Evolutionary conservation across 2,797 vertebrate genomes (phyloP), one percentile per base, ranked within the genome.

Genomic region (Cottoperca gobio): DNA sequence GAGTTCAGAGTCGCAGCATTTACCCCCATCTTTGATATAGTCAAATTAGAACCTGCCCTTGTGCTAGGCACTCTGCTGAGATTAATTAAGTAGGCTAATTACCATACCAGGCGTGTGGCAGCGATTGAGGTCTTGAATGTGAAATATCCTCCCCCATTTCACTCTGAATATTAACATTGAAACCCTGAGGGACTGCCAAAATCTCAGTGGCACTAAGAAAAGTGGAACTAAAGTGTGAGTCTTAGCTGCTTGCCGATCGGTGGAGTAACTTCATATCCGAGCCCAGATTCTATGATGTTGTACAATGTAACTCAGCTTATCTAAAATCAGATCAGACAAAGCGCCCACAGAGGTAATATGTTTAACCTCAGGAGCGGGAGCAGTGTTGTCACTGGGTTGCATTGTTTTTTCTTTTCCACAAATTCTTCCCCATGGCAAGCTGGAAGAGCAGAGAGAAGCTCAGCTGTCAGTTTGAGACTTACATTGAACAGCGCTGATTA

Each of bases 81-180:
- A 94, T 94, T 93, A 94, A 93, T 93, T 91, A 92, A 91, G 86
- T 91, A 89, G 91, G 88, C 88, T 92, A 92, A 93, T 94, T 94
- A 92, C 83, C 92, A 93, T 93, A 91, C 81, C 78, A 92, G 88
- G 84, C 85, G 75, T 82, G 91, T 93, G 89, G 89, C 92, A 89
- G 91, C 85, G 80, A 90, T 90, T 82, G 86, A 90, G 90, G 82
- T 84, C 89, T 88, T 89, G 90, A 89, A 91, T 91, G 91, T 93
- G 90, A 93, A 92, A 91, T 91, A 79, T 89, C 89, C 86, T 84
- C 90, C 89, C 91, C 91, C 79, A 88, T 90, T 91, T 92, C 91
- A 87, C 92, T 88, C 88, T 92, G 92, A 93, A 94, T 94, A 94
- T 93, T 94, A 92, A 94, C 89, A 70, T 37, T 78, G 78, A 88